Evolutionary conservation across 2,797 vertebrate species (phyloP), one percentile per base, ranked within the genome.

Genomic region (Tenualosa thibaudeaui): DNA sequence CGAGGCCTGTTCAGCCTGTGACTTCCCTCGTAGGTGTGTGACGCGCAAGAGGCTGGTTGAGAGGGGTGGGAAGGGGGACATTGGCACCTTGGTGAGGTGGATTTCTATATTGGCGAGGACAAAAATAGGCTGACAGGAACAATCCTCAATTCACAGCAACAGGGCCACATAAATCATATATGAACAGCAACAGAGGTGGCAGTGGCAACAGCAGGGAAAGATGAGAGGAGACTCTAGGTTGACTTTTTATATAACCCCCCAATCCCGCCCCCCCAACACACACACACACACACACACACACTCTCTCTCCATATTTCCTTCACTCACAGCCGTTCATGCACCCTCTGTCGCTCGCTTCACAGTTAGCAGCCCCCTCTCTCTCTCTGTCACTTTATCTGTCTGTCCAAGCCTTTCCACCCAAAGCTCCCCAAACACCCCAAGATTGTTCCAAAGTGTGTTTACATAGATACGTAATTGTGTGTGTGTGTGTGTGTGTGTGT

Each of bases 91-190:
- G 58, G 22, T 56, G 46, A 84, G 83, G 83, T 26, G 40, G 15
- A 81, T 40, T 19, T 81, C 71, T 84, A 31, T 71, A 51, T 22
- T 3, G 81, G 43, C 85, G 86, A 84, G 65, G 85, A 88, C 84
- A 85, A 81, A 86, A 89, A 91, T 71, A 87, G 87, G 88, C 81
- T 86, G 86, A 91, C 86, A 89, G 89, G 88, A 90, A 91, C 88
- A 86, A 89, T 88, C 88, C 56, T 86, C 46, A n/a, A 89, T 89
- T 84, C 82, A 89, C 88, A 86, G 87, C 85, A 91, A 86, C 82
- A 75, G 85, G 85, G 87, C 85, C 85, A 82, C 84, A 92, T 93
- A 90, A 94, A 93, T 93, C 89, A 91, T 88, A 92, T 83, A 91
- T 91, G 90, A 92, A 85, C 85, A 89, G 75, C 89, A 46, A 82